Conservation (phyloP, 2,113 vertebrate species). For the Heliornis fulica region DNA sequence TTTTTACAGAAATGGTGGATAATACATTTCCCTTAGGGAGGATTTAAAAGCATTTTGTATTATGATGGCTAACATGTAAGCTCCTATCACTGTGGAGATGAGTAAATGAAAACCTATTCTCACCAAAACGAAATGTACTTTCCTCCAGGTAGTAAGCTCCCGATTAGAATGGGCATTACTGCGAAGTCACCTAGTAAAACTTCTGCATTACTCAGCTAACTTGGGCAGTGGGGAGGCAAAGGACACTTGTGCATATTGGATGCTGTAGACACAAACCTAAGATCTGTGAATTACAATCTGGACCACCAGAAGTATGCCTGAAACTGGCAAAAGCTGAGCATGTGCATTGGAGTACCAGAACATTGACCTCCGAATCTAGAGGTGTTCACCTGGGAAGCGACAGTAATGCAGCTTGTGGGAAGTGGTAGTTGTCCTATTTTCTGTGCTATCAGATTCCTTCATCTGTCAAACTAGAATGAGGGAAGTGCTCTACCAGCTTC, state of each 20-base stretch:
- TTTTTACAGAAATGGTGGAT: conserved; percentile 65
- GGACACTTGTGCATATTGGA: neutral
- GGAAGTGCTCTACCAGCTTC: neutral
- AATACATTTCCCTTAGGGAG: conserved; percentile 51
- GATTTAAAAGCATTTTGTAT: conserved; percentile 65
- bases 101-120: conserved; percentile 35
- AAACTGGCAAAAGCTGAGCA: neutral
- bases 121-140: conserved; percentile 13
- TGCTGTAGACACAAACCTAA: neutral
- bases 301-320: neutral
- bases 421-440: neutral
- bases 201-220: neutral
- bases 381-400: neutral
- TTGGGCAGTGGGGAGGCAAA: neutral
- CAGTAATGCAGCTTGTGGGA: neutral
- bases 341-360: neutral
- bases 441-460: neutral
- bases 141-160: neutral
- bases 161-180: neutral
- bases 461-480: neutral
- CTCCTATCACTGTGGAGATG: conserved; percentile 17
- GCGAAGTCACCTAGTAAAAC: neutral
- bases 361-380: neutral
- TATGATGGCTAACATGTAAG: conserved; percentile 41
- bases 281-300: neutral